A percentile compares a stretch with the other conserved stretches of the same genome.
phyloP scores from a whole-genome alignment of 1,140 invertebrate species.

The Temnothorax longispinosus region DNA sequence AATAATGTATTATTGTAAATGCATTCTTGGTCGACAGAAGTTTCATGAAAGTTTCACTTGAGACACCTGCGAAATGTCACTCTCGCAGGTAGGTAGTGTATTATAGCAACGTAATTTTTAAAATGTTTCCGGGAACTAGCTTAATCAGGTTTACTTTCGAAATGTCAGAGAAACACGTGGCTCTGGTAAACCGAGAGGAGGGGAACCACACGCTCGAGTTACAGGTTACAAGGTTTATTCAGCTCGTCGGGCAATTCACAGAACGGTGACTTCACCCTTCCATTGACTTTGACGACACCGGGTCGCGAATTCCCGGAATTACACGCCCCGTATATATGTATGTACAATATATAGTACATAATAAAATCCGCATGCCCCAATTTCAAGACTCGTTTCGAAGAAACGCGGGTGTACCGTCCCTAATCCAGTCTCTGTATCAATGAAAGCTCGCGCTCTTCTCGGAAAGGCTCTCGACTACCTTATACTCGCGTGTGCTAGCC shows the following conservation, averaged over 20 bases:
- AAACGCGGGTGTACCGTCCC: conserved; percentile 32
- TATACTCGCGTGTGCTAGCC: conserved; percentile 62
- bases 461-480: conserved; percentile 52
- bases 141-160: conserved; percentile 21
- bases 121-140: conserved; percentile 16
- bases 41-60: not conserved
- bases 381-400: conserved; percentile 59
- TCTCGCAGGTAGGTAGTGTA: too few relatives aligned
- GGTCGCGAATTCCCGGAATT: conserved; percentile 40
- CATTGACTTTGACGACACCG: conserved; percentile 28
- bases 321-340: not conserved
- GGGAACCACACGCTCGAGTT: conserved; percentile 28
- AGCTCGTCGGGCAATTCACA: conserved; percentile 27
- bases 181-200: not conserved
- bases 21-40: not conserved
- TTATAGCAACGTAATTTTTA: conserved; percentile 11
- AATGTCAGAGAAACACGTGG: conserved; percentile 41
- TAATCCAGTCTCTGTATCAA: conserved; percentile 64
- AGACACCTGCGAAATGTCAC: conserved; percentile 2
- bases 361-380: conserved; percentile 61
- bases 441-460: conserved; percentile 62
- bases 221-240: conserved; percentile 51
- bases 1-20: not conserved
- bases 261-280: conserved; percentile 17
- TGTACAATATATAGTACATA: not conserved